These are phyloP conservation scores for Prenolepis imparis DNA, from an alignment of 2,888 invertebrate genomes.

Conservation along the genomic window DNA sequence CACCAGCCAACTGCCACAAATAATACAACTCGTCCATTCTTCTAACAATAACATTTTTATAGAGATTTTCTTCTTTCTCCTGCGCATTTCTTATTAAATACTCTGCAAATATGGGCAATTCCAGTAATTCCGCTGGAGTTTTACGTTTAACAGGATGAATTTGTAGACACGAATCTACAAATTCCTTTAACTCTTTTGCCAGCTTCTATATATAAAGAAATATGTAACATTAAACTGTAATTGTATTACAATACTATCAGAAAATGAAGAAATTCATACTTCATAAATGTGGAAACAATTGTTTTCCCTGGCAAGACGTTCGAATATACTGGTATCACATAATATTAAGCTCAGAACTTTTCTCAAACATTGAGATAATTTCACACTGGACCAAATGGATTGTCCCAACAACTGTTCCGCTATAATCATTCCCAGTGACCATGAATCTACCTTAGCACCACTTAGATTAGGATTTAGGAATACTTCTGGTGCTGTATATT, in stretches of 20 bases:
- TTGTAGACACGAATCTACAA: conserved; percentile 92
- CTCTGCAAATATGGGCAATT: conserved; percentile 87
- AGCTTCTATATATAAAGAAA: conserved; percentile 86
- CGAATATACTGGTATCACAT: conserved; percentile 88
- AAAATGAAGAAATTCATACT: conserved; percentile 84
- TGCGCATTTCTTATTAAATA: conserved; percentile 77
- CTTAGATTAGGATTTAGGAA: conserved; percentile 89
- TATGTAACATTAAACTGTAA: conserved; percentile 20
- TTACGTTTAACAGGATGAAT: conserved; percentile 89
- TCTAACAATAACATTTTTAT: conserved; percentile 86
- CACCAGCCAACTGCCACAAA: conserved; percentile 98
- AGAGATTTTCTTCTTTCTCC: conserved; percentile 83
- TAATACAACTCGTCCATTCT: conserved; percentile 95
- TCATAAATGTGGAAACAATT: conserved; percentile 90
- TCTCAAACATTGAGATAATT: conserved; percentile 91
- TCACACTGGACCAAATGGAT: conserved; percentile 91
- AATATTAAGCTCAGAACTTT: conserved; percentile 92
- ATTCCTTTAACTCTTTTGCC: conserved; percentile 88
- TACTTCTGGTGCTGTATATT: conserved; percentile 94
- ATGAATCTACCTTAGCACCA: conserved; percentile 95
- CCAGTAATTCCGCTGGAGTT: conserved; percentile 89
- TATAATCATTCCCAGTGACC: conserved; percentile 97
- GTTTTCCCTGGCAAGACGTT: conserved; percentile 93
- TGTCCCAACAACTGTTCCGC: conserved; percentile 92
- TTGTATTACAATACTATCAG: conserved; percentile 14